phyloP scores from a whole-genome alignment of 2,888 invertebrate species.

The Sinotaia quadrata region DNA sequence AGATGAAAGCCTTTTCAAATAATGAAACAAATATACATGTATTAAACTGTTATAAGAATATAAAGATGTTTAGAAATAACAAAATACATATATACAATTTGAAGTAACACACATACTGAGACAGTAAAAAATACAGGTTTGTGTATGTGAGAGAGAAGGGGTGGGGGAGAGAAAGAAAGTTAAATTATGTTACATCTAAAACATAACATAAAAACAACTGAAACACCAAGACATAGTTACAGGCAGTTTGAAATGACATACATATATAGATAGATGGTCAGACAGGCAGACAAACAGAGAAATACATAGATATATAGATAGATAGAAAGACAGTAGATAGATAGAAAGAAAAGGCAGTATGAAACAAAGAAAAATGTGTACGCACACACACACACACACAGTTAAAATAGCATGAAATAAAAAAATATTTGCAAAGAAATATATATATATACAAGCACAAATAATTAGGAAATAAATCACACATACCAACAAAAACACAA shows the following conservation, averaged over 20 bases:
- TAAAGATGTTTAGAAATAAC: too few species aligned
- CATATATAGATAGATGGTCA: neutral
- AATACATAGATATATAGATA: neutral
- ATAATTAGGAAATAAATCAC: too few species aligned
- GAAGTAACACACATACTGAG: too few species aligned
- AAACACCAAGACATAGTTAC: neutral
- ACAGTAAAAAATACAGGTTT: neutral
- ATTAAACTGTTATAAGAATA: too few species aligned
- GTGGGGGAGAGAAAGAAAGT: slow-evolving; percentile 13
- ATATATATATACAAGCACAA: too few species aligned
- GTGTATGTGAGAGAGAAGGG: slow-evolving; percentile 7
- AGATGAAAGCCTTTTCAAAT: too few species aligned
- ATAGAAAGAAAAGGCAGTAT: neutral
- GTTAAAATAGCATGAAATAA: too few species aligned
- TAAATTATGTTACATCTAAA: too few species aligned
- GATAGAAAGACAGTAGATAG: neutral
- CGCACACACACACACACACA: neutral
- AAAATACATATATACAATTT: too few species aligned
- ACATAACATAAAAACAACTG: neutral
- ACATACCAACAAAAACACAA: slow-evolving; percentile 9
- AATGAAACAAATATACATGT: too few species aligned
- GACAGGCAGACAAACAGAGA: neutral
- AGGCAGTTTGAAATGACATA: neutral
- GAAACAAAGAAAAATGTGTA: neutral
- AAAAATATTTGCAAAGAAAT: too few species aligned